These are phyloP conservation scores for Stenurella melanura DNA, from an alignment of 2,888 invertebrate species.

Conservation along the genomic window DNA sequence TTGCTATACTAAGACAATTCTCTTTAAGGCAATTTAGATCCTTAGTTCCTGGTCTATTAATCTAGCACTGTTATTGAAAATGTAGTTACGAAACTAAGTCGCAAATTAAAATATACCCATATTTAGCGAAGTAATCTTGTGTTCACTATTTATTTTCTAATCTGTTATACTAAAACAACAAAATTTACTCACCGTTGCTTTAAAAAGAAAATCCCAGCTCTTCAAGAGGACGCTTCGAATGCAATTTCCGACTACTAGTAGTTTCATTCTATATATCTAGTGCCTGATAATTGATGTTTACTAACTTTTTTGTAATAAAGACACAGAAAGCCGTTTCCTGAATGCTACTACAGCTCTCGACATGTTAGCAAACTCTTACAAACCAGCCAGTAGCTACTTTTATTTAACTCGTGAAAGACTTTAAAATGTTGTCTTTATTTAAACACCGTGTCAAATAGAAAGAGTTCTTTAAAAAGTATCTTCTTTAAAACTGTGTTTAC, in stretches of 20 bases:
- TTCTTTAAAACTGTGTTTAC: no score
- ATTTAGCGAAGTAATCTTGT: no score
- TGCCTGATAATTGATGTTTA: neutral
- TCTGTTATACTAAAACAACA: no score
- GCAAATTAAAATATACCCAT: no score
- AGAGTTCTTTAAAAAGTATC: neutral
- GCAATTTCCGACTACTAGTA: neutral
- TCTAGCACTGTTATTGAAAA: no score
- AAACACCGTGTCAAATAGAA: neutral
- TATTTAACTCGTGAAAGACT: neutral
- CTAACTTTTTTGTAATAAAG: slow-evolving; percentile 1
- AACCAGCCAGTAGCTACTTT: neutral
- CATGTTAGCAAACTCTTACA: neutral
- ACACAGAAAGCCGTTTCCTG: neutral
- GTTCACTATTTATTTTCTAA: no score
- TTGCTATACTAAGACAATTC: no score
- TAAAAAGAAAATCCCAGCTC: neutral
- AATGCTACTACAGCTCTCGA: neutral
- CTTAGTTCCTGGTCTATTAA: no score
- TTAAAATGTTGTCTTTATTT: neutral
- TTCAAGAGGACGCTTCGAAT: neutral
- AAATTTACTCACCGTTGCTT: neutral
- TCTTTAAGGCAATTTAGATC: no score
- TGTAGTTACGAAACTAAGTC: no score
- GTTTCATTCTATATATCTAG: neutral